phyloP scores from a whole-genome alignment of 2,113 vertebrate species.

The Guaruba guarouba region DNA sequence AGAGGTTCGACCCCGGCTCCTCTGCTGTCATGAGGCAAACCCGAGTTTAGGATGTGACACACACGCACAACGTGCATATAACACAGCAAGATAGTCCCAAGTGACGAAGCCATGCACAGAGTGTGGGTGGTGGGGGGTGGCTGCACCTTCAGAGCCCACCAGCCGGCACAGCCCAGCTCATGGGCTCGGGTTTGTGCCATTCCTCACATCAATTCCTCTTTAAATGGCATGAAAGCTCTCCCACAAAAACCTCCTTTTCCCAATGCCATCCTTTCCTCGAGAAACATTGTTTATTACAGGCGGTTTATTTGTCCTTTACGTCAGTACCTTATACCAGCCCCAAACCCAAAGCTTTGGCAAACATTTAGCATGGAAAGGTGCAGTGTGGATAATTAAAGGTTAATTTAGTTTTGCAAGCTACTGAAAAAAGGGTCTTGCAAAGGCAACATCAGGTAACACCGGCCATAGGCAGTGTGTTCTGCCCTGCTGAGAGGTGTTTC shows the following conservation, averaged over 20 bases:
- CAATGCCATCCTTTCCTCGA: neutral
- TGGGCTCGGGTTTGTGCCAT: neutral
- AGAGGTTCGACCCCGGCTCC: neutral
- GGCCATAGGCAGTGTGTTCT: fast-evolving
- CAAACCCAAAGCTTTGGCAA: neutral
- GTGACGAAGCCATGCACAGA: neutral
- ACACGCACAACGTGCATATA: fast-evolving
- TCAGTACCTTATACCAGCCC: neutral
- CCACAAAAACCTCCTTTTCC: fast-evolving
- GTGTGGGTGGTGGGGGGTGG: fast-evolving
- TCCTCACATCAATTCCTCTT: neutral
- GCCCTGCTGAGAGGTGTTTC: fast-evolving
- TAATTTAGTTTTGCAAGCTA: neutral
- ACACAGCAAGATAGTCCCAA: fast-evolving
- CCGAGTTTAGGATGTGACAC: fast-evolving
- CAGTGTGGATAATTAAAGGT: neutral
- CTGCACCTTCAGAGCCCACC: fast-evolving
- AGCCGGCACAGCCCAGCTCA: neutral
- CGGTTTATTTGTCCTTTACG: neutral
- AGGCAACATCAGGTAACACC: fast-evolving
- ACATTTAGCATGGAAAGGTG: neutral
- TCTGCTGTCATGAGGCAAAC: neutral
- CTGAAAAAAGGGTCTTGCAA: neutral
- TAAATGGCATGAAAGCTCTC: neutral
- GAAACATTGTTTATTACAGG: fast-evolving